Percentiles rank a stretch among this genome's conserved stretches.
phyloP scores from a whole-genome alignment of 53 echinoderm and acorn worm species.

The Mesocentrotus franciscanus region DNA sequence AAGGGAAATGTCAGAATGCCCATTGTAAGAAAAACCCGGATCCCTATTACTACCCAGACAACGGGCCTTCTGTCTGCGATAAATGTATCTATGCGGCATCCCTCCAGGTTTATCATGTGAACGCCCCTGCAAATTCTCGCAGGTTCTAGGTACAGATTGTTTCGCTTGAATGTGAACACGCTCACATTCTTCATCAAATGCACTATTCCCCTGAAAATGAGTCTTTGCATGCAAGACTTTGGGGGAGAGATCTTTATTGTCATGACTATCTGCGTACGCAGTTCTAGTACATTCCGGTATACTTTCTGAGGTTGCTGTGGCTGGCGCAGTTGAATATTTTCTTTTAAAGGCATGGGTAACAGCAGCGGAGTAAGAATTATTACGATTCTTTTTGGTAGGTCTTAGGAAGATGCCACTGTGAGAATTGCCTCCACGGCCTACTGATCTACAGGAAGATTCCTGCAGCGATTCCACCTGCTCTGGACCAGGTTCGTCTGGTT shows the following conservation, averaged over 20 bases:
- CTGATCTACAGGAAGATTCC: not conserved
- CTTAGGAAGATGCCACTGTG: not conserved
- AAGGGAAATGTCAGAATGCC: not conserved
- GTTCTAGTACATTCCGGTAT: not conserved
- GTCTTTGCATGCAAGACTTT: not conserved
- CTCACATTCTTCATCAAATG: not conserved
- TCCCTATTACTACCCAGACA: not conserved
- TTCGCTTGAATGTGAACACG: not conserved
- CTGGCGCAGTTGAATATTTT: not conserved
- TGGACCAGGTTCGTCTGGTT: not conserved
- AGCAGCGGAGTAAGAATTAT: constrained; percentile 35
- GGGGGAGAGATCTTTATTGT: too few relatives aligned
- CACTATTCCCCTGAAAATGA: not conserved
- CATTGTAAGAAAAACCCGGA: not conserved
- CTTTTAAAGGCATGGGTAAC: not conserved
- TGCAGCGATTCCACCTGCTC: too few relatives aligned
- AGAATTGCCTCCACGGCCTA: not conserved
- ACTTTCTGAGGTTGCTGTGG: constrained; percentile 7
- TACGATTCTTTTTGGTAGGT: constrained; percentile 25
- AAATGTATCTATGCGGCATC: constrained; percentile 14
- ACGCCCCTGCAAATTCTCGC: not conserved
- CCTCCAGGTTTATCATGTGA: not conserved
- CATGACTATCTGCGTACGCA: not conserved
- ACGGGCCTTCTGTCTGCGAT: constrained; percentile 20
- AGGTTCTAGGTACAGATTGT: not conserved